These are phyloP conservation scores for Cecidostiba fungosa DNA, from an alignment of 2,888 invertebrate genomes.

Conservation along the genomic window DNA sequence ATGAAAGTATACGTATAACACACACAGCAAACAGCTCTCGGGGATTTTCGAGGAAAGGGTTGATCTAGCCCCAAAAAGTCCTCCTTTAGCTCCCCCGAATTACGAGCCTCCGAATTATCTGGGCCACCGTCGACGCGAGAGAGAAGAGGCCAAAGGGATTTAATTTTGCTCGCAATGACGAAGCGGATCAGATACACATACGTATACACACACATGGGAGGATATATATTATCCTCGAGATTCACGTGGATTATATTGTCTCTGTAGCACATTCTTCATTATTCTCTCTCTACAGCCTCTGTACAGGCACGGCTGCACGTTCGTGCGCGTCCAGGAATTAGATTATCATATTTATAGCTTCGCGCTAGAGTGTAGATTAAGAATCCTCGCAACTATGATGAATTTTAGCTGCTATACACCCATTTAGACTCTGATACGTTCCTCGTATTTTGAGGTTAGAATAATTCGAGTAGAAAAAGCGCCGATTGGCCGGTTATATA, in stretches of 20 bases:
- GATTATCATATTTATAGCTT: neutral
- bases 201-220: neutral
- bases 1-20: neutral
- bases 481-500: neutral
- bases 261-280: slow-evolving; percentile 21
- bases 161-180: neutral
- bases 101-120: slow-evolving; percentile 12
- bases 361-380: neutral
- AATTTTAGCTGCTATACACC: neutral
- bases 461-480: neutral
- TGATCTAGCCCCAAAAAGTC: slow-evolving; percentile 8
- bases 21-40: neutral
- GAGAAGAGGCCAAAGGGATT: neutral
- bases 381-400: neutral
- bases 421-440: neutral
- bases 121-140: neutral
- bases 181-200: slow-evolving; percentile 9
- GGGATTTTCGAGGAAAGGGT: neutral
- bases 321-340: slow-evolving; percentile 14
- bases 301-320: neutral
- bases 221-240: slow-evolving; percentile 9
- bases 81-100: neutral
- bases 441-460: neutral
- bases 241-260: slow-evolving; percentile 4
- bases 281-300: neutral